A percentile compares a stretch with the other conserved stretches of the same genome.
phyloP scores from a whole-genome alignment of 2,797 vertebrate species.

The Etheostoma nigrum region DNA sequence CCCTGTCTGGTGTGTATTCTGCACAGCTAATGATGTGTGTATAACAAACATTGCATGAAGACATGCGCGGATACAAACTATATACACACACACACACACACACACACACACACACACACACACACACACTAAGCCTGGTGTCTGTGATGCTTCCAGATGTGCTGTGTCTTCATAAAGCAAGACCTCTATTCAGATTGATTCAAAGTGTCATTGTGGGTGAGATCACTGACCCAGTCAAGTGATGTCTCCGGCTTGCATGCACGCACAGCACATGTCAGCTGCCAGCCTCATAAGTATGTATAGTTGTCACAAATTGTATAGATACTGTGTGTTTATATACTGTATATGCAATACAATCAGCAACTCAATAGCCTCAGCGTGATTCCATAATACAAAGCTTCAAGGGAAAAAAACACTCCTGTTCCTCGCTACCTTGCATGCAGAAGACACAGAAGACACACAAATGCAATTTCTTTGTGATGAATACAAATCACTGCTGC shows the following conservation, averaged over 20 bases:
- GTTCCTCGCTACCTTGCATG: background rate
- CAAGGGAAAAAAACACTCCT: background rate
- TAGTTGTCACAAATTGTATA: conserved; percentile 2
- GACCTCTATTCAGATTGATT: conserved; percentile 35
- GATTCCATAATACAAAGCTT: background rate
- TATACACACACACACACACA: too few species aligned
- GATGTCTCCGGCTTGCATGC: background rate
- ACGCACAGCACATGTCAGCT: conserved; percentile 3
- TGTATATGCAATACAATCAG: conserved; percentile 1
- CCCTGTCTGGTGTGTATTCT: background rate
- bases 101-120: too few species aligned
- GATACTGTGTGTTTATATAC: too few species aligned
- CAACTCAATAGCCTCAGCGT: background rate
- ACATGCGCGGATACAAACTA: background rate
- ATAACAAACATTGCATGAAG: conserved; percentile 19
- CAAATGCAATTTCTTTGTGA: conserved; percentile 1
- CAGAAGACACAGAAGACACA: background rate
- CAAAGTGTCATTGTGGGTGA: conserved; percentile 36
- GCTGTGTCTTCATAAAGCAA: conserved; percentile 43
- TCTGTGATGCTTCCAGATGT: conserved; percentile 41
- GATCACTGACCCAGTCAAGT: conserved; percentile 32
- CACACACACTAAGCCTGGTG: background rate
- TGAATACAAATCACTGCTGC: conserved; percentile 29
- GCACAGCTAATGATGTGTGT: conserved; percentile 9
- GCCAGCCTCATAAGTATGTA: background rate